Conservation (phyloP, 2,888 invertebrate species). For the Drosophila prolongata region DNA sequence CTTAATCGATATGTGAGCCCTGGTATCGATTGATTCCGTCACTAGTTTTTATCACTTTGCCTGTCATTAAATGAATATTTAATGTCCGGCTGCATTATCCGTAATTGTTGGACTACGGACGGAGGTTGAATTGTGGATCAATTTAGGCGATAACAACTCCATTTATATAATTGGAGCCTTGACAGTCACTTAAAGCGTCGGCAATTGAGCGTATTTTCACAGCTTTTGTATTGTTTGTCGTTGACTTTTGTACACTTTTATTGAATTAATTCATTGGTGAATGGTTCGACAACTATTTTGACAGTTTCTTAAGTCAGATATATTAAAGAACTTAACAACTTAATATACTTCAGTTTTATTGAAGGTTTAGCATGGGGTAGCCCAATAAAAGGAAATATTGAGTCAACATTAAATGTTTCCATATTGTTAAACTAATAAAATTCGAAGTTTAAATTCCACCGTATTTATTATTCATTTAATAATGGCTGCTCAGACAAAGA, state of each 20-base stretch:
- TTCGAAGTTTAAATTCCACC: neutral
- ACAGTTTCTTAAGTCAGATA: neutral
- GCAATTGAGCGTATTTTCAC: conserved; percentile 25
- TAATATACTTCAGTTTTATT: too few species aligned
- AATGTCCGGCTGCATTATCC: conserved; percentile 50
- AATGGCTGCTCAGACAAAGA: neutral
- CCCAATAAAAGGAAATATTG: too few species aligned
- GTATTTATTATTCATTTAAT: conserved; percentile 1
- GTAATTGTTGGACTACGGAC: conserved; percentile 23
- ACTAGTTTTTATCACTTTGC: conserved; percentile 31
- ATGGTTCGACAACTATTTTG: conserved; percentile 2
- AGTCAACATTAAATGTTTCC: too few species aligned
- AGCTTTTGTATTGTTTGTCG: conserved; percentile 12
- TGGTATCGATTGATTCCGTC: conserved; percentile 32
- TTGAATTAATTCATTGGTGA: conserved; percentile 8
- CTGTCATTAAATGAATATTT: conserved; percentile 70
- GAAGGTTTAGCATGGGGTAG: too few species aligned
- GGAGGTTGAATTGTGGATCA: conserved; percentile 29
- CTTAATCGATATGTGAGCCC: conserved; percentile 11
- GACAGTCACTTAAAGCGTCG: conserved; percentile 20
- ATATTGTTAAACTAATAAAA: too few species aligned
- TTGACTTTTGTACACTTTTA: conserved; percentile 15
- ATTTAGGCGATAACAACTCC: conserved; percentile 44
- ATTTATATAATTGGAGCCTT: conserved; percentile 40
- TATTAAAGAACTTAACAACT: neutral